Conservation (phyloP, 2,797 vertebrate genomes). For the Hippocampus kuda region DNA sequence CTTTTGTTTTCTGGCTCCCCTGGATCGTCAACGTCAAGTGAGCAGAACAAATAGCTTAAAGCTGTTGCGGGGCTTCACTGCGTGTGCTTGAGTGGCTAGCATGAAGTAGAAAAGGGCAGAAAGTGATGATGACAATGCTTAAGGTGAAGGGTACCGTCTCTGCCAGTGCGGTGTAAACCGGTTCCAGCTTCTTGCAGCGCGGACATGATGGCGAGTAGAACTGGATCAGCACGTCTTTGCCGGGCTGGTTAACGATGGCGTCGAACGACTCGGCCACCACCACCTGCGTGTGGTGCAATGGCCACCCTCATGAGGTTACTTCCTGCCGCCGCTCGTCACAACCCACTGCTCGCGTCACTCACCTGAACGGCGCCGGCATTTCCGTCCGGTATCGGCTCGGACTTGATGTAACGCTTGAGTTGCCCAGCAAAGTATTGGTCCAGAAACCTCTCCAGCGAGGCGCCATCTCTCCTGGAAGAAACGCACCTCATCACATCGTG, state of each 20-base stretch:
- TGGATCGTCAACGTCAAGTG: too few relatives aligned
- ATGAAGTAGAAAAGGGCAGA: not conserved
- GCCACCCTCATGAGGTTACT: not conserved
- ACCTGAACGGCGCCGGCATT: conserved; percentile 65
- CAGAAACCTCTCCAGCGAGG: conserved; percentile 62
- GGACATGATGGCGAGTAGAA: conserved; percentile 66
- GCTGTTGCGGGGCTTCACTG: too few relatives aligned
- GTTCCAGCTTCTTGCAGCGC: conserved; percentile 67
- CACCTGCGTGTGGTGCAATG: conserved; percentile 45
- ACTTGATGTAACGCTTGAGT: conserved; percentile 67
- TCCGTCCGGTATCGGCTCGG: conserved; percentile 63
- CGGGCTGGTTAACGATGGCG: conserved; percentile 53
- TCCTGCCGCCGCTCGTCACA: not conserved
- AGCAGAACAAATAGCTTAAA: too few relatives aligned
- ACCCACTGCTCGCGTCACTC: not conserved
- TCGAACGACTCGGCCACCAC: conserved; percentile 69
- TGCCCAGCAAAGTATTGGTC: conserved; percentile 64
- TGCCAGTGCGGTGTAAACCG: conserved; percentile 60
- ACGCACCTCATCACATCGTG: conserved; percentile 3
- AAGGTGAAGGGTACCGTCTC: not conserved
- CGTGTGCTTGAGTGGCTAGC: not conserved
- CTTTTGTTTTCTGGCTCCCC: too few relatives aligned
- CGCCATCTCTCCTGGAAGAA: conserved; percentile 60
- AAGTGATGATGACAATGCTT: not conserved
- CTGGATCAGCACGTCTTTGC: conserved; percentile 65